Conservation (phyloP, 2,113 vertebrate genomes). For the Nycticorax nycticorax region DNA sequence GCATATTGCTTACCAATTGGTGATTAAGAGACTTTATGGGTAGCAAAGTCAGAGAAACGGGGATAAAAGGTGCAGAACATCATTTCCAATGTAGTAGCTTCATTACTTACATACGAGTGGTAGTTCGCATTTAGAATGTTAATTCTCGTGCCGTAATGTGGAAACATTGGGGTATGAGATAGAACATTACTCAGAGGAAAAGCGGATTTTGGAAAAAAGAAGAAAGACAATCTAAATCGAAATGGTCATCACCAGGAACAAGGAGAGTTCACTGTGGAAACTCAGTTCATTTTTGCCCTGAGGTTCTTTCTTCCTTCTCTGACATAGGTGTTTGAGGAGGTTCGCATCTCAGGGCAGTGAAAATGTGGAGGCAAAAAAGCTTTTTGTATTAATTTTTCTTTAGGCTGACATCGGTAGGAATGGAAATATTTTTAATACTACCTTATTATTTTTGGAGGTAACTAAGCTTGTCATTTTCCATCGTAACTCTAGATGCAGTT, state of each 20-base stretch:
- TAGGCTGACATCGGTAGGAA: background rate
- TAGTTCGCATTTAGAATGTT: background rate
- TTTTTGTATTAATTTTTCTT: slow-evolving; percentile 25
- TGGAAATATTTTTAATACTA: slow-evolving; percentile 34
- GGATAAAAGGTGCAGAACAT: background rate
- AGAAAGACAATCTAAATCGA: background rate
- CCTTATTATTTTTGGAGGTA: slow-evolving; percentile 28
- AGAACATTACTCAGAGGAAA: background rate
- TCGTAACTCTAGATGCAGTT: background rate
- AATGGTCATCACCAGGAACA: background rate
- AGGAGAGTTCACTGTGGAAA: background rate
- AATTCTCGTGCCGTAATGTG: background rate
- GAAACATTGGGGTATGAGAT: background rate
- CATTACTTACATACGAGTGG: background rate
- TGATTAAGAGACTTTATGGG: background rate
- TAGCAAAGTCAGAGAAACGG: background rate
- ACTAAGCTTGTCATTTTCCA: slow-evolving; percentile 21
- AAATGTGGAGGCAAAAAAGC: background rate
- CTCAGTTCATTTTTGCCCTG: background rate
- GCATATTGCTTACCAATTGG: background rate
- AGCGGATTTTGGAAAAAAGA: fast-evolving
- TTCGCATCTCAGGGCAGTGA: background rate
- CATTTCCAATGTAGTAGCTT: background rate
- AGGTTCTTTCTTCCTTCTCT: background rate
- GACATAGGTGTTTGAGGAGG: background rate